These are phyloP conservation scores for Abscondita cerata DNA, from an alignment of 2,888 invertebrate species.

Conservation along the genomic window DNA sequence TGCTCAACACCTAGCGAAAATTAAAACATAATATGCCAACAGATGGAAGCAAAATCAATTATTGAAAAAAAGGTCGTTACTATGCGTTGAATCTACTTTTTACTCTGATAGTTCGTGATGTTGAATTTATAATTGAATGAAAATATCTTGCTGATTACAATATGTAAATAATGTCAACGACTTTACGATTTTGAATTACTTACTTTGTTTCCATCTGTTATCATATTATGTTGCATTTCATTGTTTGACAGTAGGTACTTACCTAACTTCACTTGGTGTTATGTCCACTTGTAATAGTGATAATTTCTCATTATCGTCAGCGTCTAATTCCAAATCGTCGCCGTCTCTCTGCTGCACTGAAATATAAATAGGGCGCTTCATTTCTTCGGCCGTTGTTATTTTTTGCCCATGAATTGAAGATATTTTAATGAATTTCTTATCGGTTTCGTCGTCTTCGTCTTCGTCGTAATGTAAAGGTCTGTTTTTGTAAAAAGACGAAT, in stretches of 20 bases:
- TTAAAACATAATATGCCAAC: too few species aligned
- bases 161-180: too few species aligned
- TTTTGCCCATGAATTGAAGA: constrained; percentile 43
- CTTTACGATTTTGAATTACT: too few species aligned
- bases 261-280: constrained; percentile 41
- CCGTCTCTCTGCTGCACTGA: constrained; percentile 43
- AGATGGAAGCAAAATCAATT: too few species aligned
- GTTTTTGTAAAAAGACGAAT: background rate
- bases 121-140: too few species aligned
- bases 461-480: background rate
- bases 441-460: constrained; percentile 24
- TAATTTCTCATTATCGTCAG: background rate
- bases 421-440: constrained; percentile 44
- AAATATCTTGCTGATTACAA: too few species aligned
- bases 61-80: too few species aligned
- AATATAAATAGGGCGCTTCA: constrained; percentile 38
- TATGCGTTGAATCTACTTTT: too few species aligned
- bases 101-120: too few species aligned
- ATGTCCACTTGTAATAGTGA: constrained; percentile 40
- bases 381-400: constrained; percentile 27
- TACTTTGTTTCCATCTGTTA: too few species aligned
- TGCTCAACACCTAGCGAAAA: too few species aligned
- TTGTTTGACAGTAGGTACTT: constrained; percentile 15
- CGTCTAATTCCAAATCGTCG: constrained; percentile 32
- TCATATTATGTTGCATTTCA: too few species aligned